phyloP scores from a whole-genome alignment of 2,113 vertebrate genomes.

The Leiothrix lutea region DNA sequence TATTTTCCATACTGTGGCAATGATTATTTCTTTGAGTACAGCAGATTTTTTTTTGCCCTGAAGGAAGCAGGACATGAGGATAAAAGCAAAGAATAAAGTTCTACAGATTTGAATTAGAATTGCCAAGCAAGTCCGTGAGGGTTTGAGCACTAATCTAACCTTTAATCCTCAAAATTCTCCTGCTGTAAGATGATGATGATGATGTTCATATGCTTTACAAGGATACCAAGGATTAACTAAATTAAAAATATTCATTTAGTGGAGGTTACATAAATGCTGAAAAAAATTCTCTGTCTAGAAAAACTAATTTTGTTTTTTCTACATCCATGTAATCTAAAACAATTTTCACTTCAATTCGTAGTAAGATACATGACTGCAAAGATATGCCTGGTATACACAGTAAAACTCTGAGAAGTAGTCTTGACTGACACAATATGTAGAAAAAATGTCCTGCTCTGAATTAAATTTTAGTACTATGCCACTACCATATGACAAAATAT shows the following conservation, averaged over 20 bases:
- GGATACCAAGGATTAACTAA: background rate
- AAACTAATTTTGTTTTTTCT: background rate
- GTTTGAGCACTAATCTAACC: background rate
- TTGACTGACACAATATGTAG: background rate
- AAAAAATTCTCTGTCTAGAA: background rate
- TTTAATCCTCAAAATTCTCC: background rate
- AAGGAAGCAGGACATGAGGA: background rate
- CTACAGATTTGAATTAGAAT: background rate
- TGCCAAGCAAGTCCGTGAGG: background rate
- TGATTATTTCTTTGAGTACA: background rate
- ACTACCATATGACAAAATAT: background rate
- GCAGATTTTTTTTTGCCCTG: background rate
- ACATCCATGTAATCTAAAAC: background rate
- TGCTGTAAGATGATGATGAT: background rate
- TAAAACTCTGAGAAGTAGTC: background rate
- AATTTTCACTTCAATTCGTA: background rate
- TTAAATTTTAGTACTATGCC: background rate
- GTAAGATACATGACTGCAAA: background rate
- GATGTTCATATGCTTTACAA: background rate
- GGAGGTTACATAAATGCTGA: background rate
- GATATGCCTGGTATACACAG: background rate
- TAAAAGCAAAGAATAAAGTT: background rate
- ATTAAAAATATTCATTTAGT: background rate
- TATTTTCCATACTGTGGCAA: background rate
- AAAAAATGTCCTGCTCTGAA: background rate